Evolutionary conservation across 2,797 vertebrate genomes (phyloP).

Genomic region (Phalloptychus januarius): DNA sequence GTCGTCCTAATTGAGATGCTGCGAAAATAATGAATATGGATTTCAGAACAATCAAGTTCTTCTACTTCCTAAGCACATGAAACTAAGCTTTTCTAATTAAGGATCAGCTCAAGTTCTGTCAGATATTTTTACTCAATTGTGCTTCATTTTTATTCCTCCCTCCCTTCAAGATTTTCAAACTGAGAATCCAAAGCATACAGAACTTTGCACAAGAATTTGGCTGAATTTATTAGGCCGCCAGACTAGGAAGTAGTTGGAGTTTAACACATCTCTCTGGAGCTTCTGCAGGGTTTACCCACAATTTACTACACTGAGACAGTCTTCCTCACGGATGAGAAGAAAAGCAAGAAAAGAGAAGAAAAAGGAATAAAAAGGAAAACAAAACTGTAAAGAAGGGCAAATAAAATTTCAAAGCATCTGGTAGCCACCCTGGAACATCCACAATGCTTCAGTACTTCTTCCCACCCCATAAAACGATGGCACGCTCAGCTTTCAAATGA

Average conservation of each 20-base stretch:
- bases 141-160: not conserved
- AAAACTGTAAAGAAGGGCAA: too few relatives aligned
- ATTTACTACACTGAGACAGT: too few relatives aligned
- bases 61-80: not conserved
- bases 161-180: not conserved
- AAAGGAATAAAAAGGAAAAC: too few relatives aligned
- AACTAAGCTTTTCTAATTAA: not conserved
- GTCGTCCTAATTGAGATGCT: not conserved
- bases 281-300: too few relatives aligned
- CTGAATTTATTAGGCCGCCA: too few relatives aligned
- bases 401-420: too few relatives aligned
- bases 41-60: not conserved
- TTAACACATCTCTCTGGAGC: too few relatives aligned
- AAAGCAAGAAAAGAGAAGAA: too few relatives aligned
- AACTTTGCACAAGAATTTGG: not conserved
- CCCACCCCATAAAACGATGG: not conserved
- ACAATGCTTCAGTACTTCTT: not conserved
- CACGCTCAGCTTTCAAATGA: not conserved
- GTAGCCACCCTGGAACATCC: not conserved
- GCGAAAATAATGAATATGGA: conserved; percentile 1
- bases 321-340: too few relatives aligned
- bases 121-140: not conserved
- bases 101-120: not conserved
- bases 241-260: too few relatives aligned
- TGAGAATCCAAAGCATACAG: not conserved